Conservation (phyloP, 2,888 invertebrate species). For the Mongoloraphidia duomilia region DNA sequence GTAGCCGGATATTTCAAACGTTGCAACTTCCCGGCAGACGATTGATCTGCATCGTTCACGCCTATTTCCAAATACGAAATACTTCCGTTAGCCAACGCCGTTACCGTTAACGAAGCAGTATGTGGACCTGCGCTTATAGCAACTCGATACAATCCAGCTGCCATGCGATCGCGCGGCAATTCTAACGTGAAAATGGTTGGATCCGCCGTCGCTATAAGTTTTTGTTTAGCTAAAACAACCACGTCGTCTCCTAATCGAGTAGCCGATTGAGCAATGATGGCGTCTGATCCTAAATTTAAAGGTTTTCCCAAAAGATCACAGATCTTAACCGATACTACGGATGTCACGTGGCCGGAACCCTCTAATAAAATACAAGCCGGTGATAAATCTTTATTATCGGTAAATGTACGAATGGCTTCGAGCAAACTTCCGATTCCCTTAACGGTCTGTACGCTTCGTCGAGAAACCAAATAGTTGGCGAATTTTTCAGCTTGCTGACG, state of each 20-base stretch:
- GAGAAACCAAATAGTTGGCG: conserved; percentile 75
- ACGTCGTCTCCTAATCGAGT: conserved; percentile 58
- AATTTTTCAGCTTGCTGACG: conserved; percentile 76
- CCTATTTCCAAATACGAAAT: conserved; percentile 73
- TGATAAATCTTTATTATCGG: conserved; percentile 55
- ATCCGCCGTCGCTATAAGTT: conserved; percentile 35
- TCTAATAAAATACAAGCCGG: conserved; percentile 73
- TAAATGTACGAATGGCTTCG: conserved; percentile 57
- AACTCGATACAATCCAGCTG: conserved; percentile 74
- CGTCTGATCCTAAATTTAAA: conserved; percentile 40
- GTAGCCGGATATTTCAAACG: conserved; percentile 62
- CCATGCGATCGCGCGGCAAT: conserved; percentile 59
- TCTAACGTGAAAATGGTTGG: conserved; percentile 63
- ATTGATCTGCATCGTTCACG: conserved; percentile 80
- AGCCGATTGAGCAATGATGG: conserved; percentile 63
- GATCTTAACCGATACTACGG: conserved; percentile 51
- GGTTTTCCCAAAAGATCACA: conserved; percentile 63
- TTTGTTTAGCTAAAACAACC: conserved; percentile 56
- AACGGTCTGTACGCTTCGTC: conserved; percentile 75
- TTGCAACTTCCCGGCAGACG: conserved; percentile 61
- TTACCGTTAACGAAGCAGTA: conserved; percentile 33
- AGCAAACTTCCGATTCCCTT: conserved; percentile 72
- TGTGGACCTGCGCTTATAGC: conserved; percentile 56
- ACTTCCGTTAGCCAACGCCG: conserved; percentile 61
- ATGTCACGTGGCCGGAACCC: conserved; percentile 62